These are phyloP conservation scores for Aspidoscelis tigris DNA, from an alignment of 2,113 vertebrate species.

Conservation along the genomic window DNA sequence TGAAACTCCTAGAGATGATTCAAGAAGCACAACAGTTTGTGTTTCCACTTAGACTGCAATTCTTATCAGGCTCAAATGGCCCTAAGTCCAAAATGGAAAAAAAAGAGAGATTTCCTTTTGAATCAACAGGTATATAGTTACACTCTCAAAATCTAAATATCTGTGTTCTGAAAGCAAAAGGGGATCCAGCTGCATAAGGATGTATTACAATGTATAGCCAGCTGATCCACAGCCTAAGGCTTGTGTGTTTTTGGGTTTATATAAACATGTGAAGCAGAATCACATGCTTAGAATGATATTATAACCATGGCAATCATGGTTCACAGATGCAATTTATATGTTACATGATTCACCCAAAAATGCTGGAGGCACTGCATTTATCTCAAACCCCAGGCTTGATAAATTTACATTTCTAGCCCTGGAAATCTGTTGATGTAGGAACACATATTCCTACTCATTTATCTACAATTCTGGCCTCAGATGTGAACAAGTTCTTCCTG, in stretches of 20 bases:
- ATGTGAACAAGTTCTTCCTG: constrained; percentile 1
- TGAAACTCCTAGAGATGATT: constrained; percentile 50
- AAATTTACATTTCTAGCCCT: background rate
- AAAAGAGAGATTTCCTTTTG: background rate
- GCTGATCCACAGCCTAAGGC: constrained; percentile 10
- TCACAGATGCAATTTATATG: background rate
- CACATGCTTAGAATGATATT: constrained; percentile 8
- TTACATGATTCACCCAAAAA: background rate
- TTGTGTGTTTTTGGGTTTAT: background rate
- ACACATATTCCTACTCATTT: background rate
- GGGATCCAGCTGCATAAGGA: constrained; percentile 51
- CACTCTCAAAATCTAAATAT: constrained; percentile 43
- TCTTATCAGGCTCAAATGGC: background rate
- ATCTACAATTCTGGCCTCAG: background rate
- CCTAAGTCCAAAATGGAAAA: background rate
- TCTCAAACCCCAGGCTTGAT: background rate
- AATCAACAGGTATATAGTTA: background rate
- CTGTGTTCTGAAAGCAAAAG: constrained; percentile 48
- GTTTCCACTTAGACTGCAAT: constrained; percentile 9
- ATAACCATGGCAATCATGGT: constrained; percentile 26
- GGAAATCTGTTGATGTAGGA: background rate
- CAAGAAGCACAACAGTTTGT: constrained; percentile 48
- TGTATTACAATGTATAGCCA: constrained; percentile 30
- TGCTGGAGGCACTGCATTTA: background rate
- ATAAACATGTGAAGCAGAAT: constrained; percentile 19